Evolutionary conservation across 1,140 invertebrate genomes (phyloP).

Genomic region (Lepidurus couesii): DNA sequence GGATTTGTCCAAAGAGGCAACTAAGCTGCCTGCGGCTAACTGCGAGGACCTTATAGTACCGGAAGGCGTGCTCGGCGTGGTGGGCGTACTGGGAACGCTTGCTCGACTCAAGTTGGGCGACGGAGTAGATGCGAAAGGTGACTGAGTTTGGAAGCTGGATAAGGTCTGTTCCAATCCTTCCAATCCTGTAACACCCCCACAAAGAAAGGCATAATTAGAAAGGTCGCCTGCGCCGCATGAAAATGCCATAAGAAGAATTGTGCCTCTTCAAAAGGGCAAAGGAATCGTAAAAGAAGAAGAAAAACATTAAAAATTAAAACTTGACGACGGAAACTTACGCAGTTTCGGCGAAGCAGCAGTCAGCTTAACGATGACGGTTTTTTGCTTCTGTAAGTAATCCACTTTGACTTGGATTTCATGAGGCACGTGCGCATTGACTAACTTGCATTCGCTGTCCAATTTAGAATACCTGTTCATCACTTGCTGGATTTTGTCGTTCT

Average conservation of each 20-base stretch:
- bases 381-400: background rate
- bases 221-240: too few species aligned
- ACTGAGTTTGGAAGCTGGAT: background rate
- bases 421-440: background rate
- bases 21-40: slow-evolving; percentile 45
- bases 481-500: slow-evolving; percentile 1
- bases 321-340: background rate
- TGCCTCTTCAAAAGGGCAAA: background rate
- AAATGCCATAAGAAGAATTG: too few species aligned
- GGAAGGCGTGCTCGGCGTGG: slow-evolving; percentile 40
- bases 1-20: slow-evolving; percentile 58
- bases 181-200: background rate
- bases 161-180: slow-evolving; percentile 7
- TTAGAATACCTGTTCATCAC: background rate
- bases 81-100: slow-evolving; percentile 32
- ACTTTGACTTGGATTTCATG: background rate
- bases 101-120: background rate
- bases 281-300: background rate
- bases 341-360: background rate
- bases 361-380: background rate
- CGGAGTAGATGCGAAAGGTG: slow-evolving; percentile 22
- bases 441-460: background rate
- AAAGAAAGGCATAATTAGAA: background rate
- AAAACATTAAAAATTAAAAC: background rate
- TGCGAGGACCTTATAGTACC: slow-evolving; percentile 37